Evolutionary conservation across 2,797 vertebrate genomes (phyloP).

Genomic region (Typhlichthys subterraneus): DNA sequence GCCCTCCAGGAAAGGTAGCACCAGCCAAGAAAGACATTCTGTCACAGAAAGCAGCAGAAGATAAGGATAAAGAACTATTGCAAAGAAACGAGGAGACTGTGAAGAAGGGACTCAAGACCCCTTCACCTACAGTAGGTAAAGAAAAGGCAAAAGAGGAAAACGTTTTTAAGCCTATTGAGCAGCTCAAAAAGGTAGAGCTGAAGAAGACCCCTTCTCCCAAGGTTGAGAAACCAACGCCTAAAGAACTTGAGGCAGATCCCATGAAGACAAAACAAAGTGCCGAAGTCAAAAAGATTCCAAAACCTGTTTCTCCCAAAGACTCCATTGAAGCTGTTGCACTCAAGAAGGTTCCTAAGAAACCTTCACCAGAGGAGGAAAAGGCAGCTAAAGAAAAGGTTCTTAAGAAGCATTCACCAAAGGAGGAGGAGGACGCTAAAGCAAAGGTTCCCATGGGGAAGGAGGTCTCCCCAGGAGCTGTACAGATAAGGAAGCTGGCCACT

Average conservation of each 20-base stretch:
- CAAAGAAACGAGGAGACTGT: slow-evolving; percentile 41
- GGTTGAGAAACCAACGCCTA: slow-evolving; percentile 40
- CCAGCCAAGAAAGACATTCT: slow-evolving; percentile 31
- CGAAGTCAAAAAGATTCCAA: slow-evolving; percentile 40
- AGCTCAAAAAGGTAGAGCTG: slow-evolving; percentile 52
- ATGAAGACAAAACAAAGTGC: slow-evolving; percentile 51
- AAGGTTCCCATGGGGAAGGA: slow-evolving; percentile 65
- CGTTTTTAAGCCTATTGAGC: slow-evolving; percentile 43
- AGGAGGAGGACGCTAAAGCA: slow-evolving; percentile 42
- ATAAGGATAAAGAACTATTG: slow-evolving; percentile 35
- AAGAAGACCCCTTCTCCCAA: slow-evolving; percentile 65
- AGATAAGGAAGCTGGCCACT: slow-evolving; percentile 74
- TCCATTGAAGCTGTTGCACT: slow-evolving; percentile 50
- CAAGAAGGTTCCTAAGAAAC: slow-evolving; percentile 64
- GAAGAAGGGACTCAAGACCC: slow-evolving; percentile 23
- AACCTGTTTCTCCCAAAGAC: slow-evolving; percentile 61
- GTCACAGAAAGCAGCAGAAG: slow-evolving; percentile 21
- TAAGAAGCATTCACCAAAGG: slow-evolving; percentile 53
- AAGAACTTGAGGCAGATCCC: slow-evolving; percentile 42
- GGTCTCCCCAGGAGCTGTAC: slow-evolving; percentile 70
- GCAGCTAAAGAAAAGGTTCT: slow-evolving; percentile 47
- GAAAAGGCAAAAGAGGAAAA: slow-evolving; percentile 28
- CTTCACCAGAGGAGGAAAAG: slow-evolving; percentile 50
- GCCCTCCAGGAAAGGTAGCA: slow-evolving; percentile 28
- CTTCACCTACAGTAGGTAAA: slow-evolving; percentile 37